Evolutionary conservation across 2,797 vertebrate genomes (phyloP), one percentile per base, ranked within the genome.

Genomic region (Sebastes paucispinis): DNA sequence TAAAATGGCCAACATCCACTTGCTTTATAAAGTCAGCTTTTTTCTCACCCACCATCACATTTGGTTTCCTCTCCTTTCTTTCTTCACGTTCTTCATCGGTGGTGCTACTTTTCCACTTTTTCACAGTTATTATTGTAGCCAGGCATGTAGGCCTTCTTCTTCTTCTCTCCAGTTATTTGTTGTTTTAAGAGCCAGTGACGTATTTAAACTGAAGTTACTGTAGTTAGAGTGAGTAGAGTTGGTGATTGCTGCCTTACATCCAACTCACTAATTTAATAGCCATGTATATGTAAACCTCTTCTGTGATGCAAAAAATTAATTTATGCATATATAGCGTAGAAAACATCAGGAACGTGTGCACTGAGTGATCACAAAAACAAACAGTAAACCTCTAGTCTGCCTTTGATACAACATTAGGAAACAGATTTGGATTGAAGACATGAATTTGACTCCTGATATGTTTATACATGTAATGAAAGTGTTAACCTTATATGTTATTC

Each of bases 21-120:
- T 95, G 95, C 93, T 95, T 95, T 95, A 96, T 97, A 96, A 96
- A 96, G 90, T 95, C 86, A 87, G 93, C 93, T 93, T 91, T 62
- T 95, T 96, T 96, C 91, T 95, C 95, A 95, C 93, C 89, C 89
- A 89, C 81, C 91, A 92, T 91, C 80, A 82, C 87, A 79, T 94
- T 90, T 88, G 82, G 83, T 92, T 92, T 90, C 84, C 66, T 89
- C 87, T 92, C 79, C 36, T 77, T 92, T 80, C 14, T 93, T 90
- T 92, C 82, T 87, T 84, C 68, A 85, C 76, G 24, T 86, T 59
- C 27, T 50, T 78, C 79, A 88, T 82, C 81, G 9, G 80, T 79
- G 83, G 80, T 87, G 84, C 81, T 86, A 77, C 55, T 36, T 76
- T 67, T 50, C 22, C 81, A 62, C 76, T 71, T 70, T 78, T 50